phyloP scores from a whole-genome alignment of 2,888 invertebrate genomes.

The Callimorpha dominula region DNA sequence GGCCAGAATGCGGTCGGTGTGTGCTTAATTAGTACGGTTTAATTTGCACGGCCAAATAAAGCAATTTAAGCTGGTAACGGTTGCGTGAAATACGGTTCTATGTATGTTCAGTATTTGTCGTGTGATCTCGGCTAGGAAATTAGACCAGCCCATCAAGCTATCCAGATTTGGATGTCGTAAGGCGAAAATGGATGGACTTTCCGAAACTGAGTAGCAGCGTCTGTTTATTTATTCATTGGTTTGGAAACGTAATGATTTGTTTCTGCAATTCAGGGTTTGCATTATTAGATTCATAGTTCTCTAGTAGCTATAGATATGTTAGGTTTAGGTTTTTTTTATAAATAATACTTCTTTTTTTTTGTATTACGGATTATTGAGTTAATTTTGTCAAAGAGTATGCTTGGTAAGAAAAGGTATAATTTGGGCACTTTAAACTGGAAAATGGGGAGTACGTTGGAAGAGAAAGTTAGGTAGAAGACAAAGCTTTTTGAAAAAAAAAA shows the following conservation, averaged over 20 bases:
- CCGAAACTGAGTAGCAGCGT: not conserved
- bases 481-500: too few species aligned
- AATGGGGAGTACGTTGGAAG: too few species aligned
- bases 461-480: too few species aligned
- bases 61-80: conserved; percentile 45
- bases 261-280: not conserved
- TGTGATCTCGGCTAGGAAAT: conserved; percentile 19
- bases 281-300: not conserved
- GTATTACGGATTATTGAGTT: too few species aligned
- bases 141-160: conserved; percentile 12
- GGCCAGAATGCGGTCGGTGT: conserved; percentile 32
- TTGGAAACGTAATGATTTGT: not conserved
- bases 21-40: conserved; percentile 49
- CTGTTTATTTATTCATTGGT: not conserved
- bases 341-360: too few species aligned
- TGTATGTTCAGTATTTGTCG: conserved; percentile 20
- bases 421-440: too few species aligned
- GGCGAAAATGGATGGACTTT: not conserved
- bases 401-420: too few species aligned
- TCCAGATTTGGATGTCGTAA: not conserved
- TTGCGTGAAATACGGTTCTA: conserved; percentile 43
- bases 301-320: too few species aligned
- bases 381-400: too few species aligned
- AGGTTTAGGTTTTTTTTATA: too few species aligned
- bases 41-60: conserved; percentile 50